Evolutionary conservation across 2,797 vertebrate genomes (phyloP), one percentile per base, ranked within the genome.

Genomic region (Chaetophractus vellerosus): DNA sequence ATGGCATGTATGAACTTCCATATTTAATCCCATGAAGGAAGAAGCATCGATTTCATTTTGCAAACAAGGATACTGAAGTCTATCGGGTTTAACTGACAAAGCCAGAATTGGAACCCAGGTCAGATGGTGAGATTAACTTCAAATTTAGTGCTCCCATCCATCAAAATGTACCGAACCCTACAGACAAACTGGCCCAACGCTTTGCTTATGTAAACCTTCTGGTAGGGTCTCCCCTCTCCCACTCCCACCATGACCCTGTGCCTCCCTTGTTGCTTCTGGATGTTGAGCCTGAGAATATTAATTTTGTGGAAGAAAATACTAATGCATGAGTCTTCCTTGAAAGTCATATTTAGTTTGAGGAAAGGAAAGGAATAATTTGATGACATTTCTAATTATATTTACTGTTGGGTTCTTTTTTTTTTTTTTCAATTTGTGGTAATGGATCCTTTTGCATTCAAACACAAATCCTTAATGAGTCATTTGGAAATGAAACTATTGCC

Each of bases 341-440:
- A 93, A 71, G 59, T 88, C 59, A 36, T 38, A 1, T 88, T 71
- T 61, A 92, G 83, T 85, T 82, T 78, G 90, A 78, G 33, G 23
- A 38, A 50, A 76, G 74, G 45, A 89, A 74, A 48, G 31, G 28
- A 14, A 57, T 78, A 68, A 74, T 93, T 74, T 89, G 88, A 33
- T 88, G 81, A 86, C 31, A 82, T 82, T 94, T 94, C 50, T 84
- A 61, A 82, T 84, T 88, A 78, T 79, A 91, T 82, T 91, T 92
- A 55, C 38, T 55, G 15, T 52, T 89, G 24, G 6, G 10, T 0
- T 63, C 21, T 50, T 50, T 63, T 78, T 45, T 38, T 38, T 38
- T 38, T 38, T 38, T 3, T 38, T 38, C 72, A 76, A 82, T 23
- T 71, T 52, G 33, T 69, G 55, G 75, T 78, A 85, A 81, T 91